These are phyloP conservation scores for Amphipoea oculea DNA, from an alignment of 2,888 invertebrate species.

Conservation along the genomic window DNA sequence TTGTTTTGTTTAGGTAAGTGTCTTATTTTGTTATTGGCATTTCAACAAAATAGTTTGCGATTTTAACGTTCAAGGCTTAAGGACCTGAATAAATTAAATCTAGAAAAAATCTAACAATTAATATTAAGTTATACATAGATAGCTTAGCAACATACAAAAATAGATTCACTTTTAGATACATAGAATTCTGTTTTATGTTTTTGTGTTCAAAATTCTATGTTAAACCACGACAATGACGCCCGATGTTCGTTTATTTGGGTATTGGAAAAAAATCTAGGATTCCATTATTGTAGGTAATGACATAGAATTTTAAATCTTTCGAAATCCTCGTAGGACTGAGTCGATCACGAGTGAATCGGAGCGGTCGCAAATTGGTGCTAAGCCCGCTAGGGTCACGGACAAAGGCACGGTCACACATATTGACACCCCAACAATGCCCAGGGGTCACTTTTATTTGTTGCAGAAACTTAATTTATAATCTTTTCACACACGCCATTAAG, in stretches of 20 bases:
- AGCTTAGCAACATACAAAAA: conserved; percentile 12
- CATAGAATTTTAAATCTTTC: conserved; percentile 76
- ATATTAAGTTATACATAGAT: conserved; percentile 6
- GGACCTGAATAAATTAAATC: conserved; percentile 47
- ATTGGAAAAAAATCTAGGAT: conserved; percentile 58
- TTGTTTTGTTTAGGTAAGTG: conserved; percentile 3
- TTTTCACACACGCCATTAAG: conserved; percentile 91
- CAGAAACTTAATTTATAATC: conserved; percentile 91
- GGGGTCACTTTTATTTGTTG: conserved; percentile 91
- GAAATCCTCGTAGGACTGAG: conserved; percentile 75
- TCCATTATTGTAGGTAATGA: conserved; percentile 77
- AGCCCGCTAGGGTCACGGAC: conserved; percentile 87
- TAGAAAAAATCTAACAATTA: conserved; percentile 29
- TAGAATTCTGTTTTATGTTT: neutral
- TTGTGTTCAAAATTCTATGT: conserved; percentile 8
- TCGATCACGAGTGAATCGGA: conserved; percentile 84
- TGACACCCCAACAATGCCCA: conserved; percentile 89
- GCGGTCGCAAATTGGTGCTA: conserved; percentile 87
- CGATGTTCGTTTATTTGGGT: conserved; percentile 24
- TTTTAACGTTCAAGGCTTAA: conserved; percentile 44
- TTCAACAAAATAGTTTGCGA: conserved; percentile 36
- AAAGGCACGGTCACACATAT: conserved; percentile 90
- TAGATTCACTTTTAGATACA: conserved; percentile 1
- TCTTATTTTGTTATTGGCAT: conserved; percentile 14
- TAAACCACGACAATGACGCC: conserved; percentile 22